Percentiles rank a stretch among this genome's conserved stretches.
These are phyloP conservation scores for Siderastrea radians DNA, from an alignment of 92 coral and sea anemone species.

Conservation along the genomic window DNA sequence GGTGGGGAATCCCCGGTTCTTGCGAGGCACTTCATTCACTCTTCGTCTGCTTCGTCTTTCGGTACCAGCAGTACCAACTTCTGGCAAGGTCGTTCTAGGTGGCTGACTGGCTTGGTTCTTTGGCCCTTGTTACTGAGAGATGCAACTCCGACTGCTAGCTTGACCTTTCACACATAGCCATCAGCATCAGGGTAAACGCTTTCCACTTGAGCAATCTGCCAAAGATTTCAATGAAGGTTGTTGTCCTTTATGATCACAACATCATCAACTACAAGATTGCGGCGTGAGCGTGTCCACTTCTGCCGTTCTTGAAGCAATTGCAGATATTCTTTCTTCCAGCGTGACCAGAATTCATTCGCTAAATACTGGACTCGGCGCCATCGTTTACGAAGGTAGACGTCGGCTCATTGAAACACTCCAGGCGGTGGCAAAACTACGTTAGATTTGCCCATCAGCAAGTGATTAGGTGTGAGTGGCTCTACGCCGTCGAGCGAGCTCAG, in stretches of 20 bases:
- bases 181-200: constrained; percentile 10
- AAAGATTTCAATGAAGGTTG: constrained; percentile 28
- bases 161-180: constrained; percentile 35
- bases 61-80: constrained; percentile 34
- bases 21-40: background rate
- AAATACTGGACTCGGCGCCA: too few relatives aligned
- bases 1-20: constrained; percentile 44
- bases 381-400: constrained; percentile 35
- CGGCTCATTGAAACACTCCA: constrained; percentile 38
- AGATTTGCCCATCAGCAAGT: constrained; percentile 23
- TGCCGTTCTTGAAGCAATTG: constrained; percentile 26
- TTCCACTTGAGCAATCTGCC: constrained; percentile 39
- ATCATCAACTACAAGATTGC: constrained; percentile 1
- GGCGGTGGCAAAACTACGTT: constrained; percentile 69
- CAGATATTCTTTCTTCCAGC: constrained; percentile 29
- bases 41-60: too few relatives aligned
- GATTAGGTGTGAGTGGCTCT: constrained; percentile 39
- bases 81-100: constrained; percentile 45
- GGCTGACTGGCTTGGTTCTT: background rate
- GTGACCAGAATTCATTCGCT: constrained; percentile 43
- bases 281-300: constrained; percentile 42
- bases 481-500: constrained; percentile 12
- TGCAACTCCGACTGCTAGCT: constrained; percentile 16
- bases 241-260: constrained; percentile 20
- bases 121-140: constrained; percentile 9